Conservation (phyloP, 2,888 invertebrate species). For the Myathropa florea region DNA sequence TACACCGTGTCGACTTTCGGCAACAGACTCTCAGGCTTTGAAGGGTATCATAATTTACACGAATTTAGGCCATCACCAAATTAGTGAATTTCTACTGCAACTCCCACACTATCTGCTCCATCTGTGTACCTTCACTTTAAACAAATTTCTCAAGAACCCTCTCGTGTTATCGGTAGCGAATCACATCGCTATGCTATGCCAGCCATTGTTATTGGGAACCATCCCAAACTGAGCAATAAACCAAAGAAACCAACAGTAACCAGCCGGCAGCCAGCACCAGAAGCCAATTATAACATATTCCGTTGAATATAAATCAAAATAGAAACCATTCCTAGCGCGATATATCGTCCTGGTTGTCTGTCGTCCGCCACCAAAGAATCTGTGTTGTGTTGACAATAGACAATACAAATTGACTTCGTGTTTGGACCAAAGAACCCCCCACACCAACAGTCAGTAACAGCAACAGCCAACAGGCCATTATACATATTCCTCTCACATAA, state of each 20-base stretch:
- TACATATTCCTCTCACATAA: slow-evolving; percentile 77
- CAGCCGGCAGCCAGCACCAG: background rate
- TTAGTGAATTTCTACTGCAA: background rate
- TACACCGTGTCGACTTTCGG: no score
- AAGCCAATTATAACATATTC: slow-evolving; percentile 70
- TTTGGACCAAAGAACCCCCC: slow-evolving; percentile 61
- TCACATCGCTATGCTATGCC: slow-evolving; percentile 19
- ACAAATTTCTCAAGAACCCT: slow-evolving; percentile 44
- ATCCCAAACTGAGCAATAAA: slow-evolving; percentile 54
- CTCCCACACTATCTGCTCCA: background rate
- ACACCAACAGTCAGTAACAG: slow-evolving; percentile 11
- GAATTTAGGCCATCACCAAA: slow-evolving; percentile 2
- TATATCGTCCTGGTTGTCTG: slow-evolving; percentile 64
- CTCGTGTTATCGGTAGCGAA: background rate
- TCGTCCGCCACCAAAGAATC: slow-evolving; percentile 66
- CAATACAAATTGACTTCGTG: slow-evolving; percentile 71
- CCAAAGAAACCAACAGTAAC: slow-evolving; percentile 15
- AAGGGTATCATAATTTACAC: background rate
- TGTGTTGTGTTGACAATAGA: slow-evolving; percentile 68
- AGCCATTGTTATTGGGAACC: slow-evolving; percentile 54
- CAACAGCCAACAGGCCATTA: slow-evolving; percentile 65
- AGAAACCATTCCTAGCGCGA: slow-evolving; percentile 64
- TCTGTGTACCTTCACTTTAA: slow-evolving; percentile 7
- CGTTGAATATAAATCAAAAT: slow-evolving; percentile 70
- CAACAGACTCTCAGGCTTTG: background rate